Percentiles rank a stretch among this genome's conserved stretches.
These are phyloP conservation scores for Elanus axillaris DNA, from an alignment of 2,113 vertebrate species.

Conservation along the genomic window DNA sequence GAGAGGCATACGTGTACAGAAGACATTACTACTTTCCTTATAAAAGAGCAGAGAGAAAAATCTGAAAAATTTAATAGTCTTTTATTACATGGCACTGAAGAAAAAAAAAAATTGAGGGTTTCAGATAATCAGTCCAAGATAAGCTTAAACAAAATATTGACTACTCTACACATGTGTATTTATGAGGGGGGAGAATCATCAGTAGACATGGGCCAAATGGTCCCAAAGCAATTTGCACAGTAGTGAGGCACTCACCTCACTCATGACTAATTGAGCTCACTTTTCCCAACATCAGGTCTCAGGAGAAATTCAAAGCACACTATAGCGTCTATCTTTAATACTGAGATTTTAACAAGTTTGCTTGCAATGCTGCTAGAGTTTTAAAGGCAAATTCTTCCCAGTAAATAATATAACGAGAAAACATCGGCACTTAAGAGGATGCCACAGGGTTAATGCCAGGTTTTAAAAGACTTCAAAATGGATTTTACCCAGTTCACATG, in stretches of 20 bases:
- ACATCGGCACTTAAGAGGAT: conserved; percentile 49
- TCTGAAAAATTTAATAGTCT: not conserved
- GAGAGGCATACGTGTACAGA: not conserved
- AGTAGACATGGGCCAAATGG: conserved; percentile 46
- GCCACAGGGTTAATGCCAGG: conserved; percentile 64
- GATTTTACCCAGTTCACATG: conserved; percentile 52
- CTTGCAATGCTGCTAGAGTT: not conserved
- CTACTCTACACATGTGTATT: conserved; percentile 44
- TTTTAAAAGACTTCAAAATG: conserved; percentile 64
- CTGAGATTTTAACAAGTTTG: conserved; percentile 34
- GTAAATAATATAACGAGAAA: conserved; percentile 49
- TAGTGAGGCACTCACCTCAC: conserved; percentile 50
- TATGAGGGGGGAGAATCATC: not conserved
- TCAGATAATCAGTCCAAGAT: conserved; percentile 41
- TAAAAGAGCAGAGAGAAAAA: not conserved
- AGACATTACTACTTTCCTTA: not conserved
- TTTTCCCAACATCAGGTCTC: conserved; percentile 36
- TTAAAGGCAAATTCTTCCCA: conserved; percentile 41
- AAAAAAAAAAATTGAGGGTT: not conserved
- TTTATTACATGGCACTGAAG: not conserved
- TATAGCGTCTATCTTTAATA: not conserved
- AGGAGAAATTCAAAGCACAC: conserved; percentile 29
- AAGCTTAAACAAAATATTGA: conserved; percentile 24
- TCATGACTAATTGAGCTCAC: conserved; percentile 53
- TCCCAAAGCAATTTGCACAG: conserved; percentile 54